Evolutionary conservation across 2,797 vertebrate genomes (phyloP), one percentile per base, ranked within the genome.

Genomic region (Psittacula derbiana): DNA sequence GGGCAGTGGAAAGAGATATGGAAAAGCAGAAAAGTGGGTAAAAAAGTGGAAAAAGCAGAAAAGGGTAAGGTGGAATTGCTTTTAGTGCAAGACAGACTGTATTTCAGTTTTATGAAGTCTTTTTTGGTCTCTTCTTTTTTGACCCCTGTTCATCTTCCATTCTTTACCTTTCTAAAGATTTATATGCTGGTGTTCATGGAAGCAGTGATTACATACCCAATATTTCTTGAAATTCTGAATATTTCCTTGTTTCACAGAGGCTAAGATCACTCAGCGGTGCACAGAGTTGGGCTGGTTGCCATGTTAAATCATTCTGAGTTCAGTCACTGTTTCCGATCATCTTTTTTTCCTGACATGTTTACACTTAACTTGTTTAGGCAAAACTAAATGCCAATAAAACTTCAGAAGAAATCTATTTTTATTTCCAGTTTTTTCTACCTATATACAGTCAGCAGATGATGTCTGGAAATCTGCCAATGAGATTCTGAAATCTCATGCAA

Each of bases 201-300:
- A 90, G 5, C n/a, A 21, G 23, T 75, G 72, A 83, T 75, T 83
- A 36, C 38, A 88, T 30, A 79, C 3, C 43, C 15, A 49, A 47
- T 79, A 76, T 94, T 94, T 2, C 1, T 75, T 93, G 90, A 93
- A 90, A 95, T 94, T 96, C 90, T 52, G 31, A 93, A 27, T 38
- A 79, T 78, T 85, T 88, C 23, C n/a, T 49, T 75, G 72, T 86
- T 94, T 93, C 47, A 33, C 57, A 52, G 80, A 38, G n/a, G 30
- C 30, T 82, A 92, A 64, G 78, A 87, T 79, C 69, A 55, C 53
- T 75, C 72, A 92, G 64, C 40, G 38, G 46, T 53, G 27, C 46
- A 60, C 0, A 0, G 40, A 80, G 20, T 74, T 66, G 73, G 92
- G 85, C 88, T 90, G 55, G 28, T 83, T 94, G 89, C 85, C 95